Evolutionary conservation across 2,888 invertebrate species (phyloP).

Genomic region (Cantharis flavilabris): DNA sequence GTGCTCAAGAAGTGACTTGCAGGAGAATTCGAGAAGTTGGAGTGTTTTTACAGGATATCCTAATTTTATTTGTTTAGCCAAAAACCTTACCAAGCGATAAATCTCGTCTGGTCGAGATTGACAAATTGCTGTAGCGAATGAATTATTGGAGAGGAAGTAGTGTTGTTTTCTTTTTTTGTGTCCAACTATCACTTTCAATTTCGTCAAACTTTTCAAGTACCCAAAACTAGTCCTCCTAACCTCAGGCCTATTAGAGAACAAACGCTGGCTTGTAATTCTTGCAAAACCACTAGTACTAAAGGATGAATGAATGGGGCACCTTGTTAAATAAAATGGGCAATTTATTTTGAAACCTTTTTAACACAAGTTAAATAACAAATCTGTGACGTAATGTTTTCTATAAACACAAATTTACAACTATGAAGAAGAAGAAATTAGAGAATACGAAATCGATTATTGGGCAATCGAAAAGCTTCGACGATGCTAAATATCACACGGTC

Average conservation of each 20-base stretch:
- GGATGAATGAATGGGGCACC: not conserved
- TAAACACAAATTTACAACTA: not conserved
- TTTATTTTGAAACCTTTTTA: not conserved
- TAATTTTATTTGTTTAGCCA: not conserved
- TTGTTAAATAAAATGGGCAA: not conserved
- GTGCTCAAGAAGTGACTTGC: constrained; percentile 45
- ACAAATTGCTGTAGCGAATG: not conserved
- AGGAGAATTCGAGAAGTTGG: constrained; percentile 33
- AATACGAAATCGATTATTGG: not conserved
- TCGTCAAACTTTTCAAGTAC: not conserved
- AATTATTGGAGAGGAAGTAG: not conserved
- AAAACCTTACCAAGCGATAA: not conserved
- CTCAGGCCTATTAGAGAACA: not conserved
- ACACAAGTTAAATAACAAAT: not conserved
- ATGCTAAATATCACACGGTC: no score
- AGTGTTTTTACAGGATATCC: constrained; percentile 45
- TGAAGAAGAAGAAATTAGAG: not conserved
- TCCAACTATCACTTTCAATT: not conserved
- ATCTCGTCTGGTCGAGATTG: not conserved
- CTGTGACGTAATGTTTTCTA: not conserved
- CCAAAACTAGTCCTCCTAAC: not conserved
- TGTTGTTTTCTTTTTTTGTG: not conserved
- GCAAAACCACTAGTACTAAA: not conserved
- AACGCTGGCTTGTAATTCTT: not conserved
- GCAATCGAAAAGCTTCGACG: not conserved